A percentile compares a stretch with the other conserved stretches of the same genome.
These are phyloP conservation scores for Noctua pronuba DNA, from an alignment of 2,888 invertebrate species.

Conservation along the genomic window DNA sequence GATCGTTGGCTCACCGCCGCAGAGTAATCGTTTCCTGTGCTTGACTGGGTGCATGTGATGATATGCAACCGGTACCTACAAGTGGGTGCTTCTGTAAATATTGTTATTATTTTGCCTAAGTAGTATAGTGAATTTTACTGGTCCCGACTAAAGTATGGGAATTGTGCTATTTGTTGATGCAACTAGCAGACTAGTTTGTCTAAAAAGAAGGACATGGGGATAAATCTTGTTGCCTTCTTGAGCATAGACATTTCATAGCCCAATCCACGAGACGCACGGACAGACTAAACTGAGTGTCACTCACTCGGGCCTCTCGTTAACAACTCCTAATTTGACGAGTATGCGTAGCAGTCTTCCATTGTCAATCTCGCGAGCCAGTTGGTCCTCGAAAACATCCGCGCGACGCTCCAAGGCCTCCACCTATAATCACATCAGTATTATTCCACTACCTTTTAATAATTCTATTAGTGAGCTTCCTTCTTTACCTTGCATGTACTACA, in stretches of 20 bases:
- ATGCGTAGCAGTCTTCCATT: conserved; percentile 98
- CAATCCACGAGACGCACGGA: neutral
- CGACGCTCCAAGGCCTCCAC: conserved; percentile 96
- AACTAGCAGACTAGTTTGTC: neutral
- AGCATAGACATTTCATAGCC: neutral
- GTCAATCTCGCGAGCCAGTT: conserved; percentile 97
- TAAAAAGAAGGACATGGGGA: neutral
- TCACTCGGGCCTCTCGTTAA: conserved; percentile 98
- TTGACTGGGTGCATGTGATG: neutral
- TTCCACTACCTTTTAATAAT: neutral
- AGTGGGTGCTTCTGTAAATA: neutral
- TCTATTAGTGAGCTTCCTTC: neutral
- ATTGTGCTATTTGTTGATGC: neutral
- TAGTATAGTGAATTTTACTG: neutral
- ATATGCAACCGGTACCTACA: neutral
- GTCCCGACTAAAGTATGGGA: neutral
- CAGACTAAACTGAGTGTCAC: conserved; percentile 71
- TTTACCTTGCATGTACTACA: neutral
- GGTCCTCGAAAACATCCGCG: conserved; percentile 97
- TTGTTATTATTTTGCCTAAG: neutral
- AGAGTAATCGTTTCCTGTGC: conserved; percentile 8
- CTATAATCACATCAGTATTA: conserved; percentile 64
- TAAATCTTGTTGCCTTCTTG: neutral
- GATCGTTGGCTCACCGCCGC: conserved; percentile 3
- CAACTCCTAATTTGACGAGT: conserved; percentile 97